Percentiles rank a stretch among this genome's conserved stretches.
These are phyloP conservation scores for Ostrea denselamellosa DNA, from an alignment of 1,140 invertebrate genomes.

Conservation along the genomic window DNA sequence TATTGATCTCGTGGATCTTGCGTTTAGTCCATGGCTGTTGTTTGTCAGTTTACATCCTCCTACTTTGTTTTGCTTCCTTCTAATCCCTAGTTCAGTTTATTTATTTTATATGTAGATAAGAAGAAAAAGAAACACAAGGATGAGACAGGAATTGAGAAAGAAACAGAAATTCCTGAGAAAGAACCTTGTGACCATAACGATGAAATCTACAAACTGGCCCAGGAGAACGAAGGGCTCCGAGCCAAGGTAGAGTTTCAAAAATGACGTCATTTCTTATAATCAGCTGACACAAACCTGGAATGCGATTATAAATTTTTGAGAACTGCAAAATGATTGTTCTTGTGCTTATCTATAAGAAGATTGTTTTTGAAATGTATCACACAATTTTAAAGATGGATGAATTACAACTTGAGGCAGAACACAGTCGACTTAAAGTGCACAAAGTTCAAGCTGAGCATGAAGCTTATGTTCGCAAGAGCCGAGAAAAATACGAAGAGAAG, in stretches of 20 bases:
- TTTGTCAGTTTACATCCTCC: no score
- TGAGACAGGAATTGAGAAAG: not conserved
- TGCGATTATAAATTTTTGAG: no score
- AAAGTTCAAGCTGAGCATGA: constrained; percentile 74
- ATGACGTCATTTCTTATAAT: no score
- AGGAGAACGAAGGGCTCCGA: not conserved
- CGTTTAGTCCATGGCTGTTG: no score
- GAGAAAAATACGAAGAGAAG: constrained; percentile 69
- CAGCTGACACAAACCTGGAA: no score
- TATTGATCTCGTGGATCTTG: no score
- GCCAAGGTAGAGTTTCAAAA: not conserved
- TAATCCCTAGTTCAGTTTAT: no score
- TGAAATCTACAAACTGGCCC: not conserved
- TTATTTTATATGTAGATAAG: not conserved
- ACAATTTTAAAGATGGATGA: constrained; percentile 66
- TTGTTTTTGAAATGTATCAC: not conserved
- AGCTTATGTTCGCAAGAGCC: constrained; percentile 62
- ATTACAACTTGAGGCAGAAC: constrained; percentile 71
- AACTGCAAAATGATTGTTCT: no score
- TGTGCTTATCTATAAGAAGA: no score
- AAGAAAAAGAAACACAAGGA: not conserved
- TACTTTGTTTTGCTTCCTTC: no score
- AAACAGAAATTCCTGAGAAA: not conserved
- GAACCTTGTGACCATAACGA: not conserved
- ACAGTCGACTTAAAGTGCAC: constrained; percentile 71